Percentiles rank a stretch among this genome's conserved stretches.
Conservation (phyloP, 2,113 vertebrate species). For the Entomyzon cyanotis region DNA sequence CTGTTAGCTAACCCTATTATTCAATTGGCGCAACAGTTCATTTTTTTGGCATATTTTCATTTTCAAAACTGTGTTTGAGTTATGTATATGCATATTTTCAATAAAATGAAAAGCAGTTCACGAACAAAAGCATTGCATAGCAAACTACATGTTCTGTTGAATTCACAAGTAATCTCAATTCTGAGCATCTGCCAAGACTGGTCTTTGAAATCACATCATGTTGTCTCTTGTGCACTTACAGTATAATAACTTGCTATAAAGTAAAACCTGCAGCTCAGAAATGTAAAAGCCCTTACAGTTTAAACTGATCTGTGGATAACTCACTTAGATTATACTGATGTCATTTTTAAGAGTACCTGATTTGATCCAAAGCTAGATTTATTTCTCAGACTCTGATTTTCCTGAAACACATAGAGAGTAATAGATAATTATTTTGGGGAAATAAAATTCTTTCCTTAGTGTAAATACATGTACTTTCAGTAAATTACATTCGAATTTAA, state of each 20-base stretch:
- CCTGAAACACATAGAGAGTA: background rate
- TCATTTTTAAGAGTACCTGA: constrained; percentile 40
- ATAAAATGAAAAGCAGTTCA: background rate
- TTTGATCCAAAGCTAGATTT: constrained; percentile 12
- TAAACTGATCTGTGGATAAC: constrained; percentile 2
- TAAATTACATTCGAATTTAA: background rate
- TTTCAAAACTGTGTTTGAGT: background rate
- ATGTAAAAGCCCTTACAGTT: constrained; percentile 16
- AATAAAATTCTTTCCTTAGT: background rate
- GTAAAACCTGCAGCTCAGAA: constrained; percentile 28
- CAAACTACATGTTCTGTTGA: background rate
- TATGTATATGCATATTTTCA: background rate
- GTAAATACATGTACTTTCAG: background rate
- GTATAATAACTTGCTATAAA: constrained; percentile 54
- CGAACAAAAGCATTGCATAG: background rate
- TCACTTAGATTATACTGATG: constrained; percentile 32
- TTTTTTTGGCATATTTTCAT: background rate
- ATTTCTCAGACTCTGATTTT: constrained; percentile 10
- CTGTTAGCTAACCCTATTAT: background rate
- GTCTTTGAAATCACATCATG: constrained; percentile 27
- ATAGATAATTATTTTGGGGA: background rate
- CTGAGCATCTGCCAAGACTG: constrained; percentile 8
- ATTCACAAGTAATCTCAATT: constrained; percentile 46
- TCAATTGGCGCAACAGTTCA: background rate
- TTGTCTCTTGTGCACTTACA: constrained; percentile 23